Base-by-base conservation (phyloP, 2,797 vertebrate genomes). In the Chrysocyon brachyurus region DNA sequence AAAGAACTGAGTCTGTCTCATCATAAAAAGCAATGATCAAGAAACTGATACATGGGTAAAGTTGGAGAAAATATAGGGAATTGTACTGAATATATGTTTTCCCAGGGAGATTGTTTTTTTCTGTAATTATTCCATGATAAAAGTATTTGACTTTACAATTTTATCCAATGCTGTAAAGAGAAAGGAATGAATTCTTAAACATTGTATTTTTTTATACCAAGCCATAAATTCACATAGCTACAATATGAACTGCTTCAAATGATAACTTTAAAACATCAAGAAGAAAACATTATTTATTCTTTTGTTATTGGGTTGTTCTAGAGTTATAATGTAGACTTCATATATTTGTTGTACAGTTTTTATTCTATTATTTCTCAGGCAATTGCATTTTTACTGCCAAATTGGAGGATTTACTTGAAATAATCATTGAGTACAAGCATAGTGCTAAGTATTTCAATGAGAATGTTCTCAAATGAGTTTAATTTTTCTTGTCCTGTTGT, bases 361-460 rank as follows among this genome's bases (percentile, higher is more conserved):
- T 93, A 83, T 68, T 95, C 36, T 75, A 94, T 78, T 93, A 77
- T 78, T 94, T 92, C 40, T 82, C 10, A 88, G 70, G n/a, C 52
- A 94, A 88, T 95, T 84, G 73, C 79, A 64, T 8, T 95, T 97
- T 97, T 97, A 94, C 31, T 93, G 89, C 70, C 36, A 77, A 89
- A 72, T 83, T 90, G 22, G 22, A 90, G 59, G 10, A 89, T 96
- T 96, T 97, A 46, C 40, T 86, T 87, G n/a, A 21, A 94, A 59
- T 68, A 49, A 85, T 92, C 85, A 91, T 97, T 97, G 96, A 86
- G 54, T 79, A 97, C 93, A 83, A 82, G 64, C 63, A 68, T 36
- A 79, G 56, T 79, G 28, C 12, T 82, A 57, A 97, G n/a, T 90
- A n/a, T 59, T 98, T 98, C 94, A 97, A 97, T 97, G 96, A 93